phyloP scores from a whole-genome alignment of 2,888 invertebrate species.

The Heliconius sara region DNA sequence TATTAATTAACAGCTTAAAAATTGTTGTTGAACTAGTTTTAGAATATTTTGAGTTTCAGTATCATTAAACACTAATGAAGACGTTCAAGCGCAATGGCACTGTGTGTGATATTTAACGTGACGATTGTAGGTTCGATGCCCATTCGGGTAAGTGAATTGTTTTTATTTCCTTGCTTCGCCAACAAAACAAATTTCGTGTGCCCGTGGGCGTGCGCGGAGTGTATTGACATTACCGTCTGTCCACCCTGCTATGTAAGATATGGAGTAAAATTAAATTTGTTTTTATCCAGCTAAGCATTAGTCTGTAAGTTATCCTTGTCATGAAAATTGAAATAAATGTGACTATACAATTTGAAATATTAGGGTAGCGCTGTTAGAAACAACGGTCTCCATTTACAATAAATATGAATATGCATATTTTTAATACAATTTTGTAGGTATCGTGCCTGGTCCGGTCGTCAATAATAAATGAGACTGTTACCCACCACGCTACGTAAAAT shows the following conservation, averaged over 20 bases:
- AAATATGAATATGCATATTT: neutral
- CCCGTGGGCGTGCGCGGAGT: neutral
- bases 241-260: neutral
- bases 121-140: no score
- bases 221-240: neutral
- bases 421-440: neutral
- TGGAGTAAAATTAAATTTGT: neutral
- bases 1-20: no score
- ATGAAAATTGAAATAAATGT: constrained; percentile 6
- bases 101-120: no score
- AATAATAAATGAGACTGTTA: no score
- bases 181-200: no score
- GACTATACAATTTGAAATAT: constrained; percentile 8
- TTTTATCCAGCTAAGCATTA: neutral
- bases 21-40: no score
- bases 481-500: no score
- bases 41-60: no score
- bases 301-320: neutral
- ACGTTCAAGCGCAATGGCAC: no score
- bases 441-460: neutral
- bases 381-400: neutral
- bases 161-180: no score
- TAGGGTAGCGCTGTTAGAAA: constrained; percentile 9
- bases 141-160: no score
- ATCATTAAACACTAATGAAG: no score